These are phyloP conservation scores for Lepidocyrtinus sp. DNA, from an alignment of 2,888 invertebrate genomes.

Conservation along the genomic window DNA sequence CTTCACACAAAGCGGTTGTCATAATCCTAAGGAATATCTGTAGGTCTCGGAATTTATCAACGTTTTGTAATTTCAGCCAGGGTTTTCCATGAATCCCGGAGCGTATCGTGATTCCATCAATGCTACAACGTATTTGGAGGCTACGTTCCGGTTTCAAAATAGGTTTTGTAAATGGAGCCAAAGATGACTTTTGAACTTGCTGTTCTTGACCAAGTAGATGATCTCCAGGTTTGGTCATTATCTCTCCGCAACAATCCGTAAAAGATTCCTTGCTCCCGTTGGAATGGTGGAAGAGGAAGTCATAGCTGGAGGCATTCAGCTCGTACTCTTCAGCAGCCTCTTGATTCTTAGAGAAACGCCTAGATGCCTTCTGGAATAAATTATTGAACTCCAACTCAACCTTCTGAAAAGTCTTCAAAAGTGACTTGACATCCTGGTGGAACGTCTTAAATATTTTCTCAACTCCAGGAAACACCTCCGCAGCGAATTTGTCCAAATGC, in stretches of 20 bases:
- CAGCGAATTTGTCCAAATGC: background rate
- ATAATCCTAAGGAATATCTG: constrained; percentile 11
- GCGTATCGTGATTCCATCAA: constrained; percentile 36
- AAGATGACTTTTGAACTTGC: background rate
- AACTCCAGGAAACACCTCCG: background rate
- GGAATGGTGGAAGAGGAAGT: constrained; percentile 21
- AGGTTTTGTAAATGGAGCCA: no score
- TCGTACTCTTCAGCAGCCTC: constrained; percentile 22
- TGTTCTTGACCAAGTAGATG: no score
- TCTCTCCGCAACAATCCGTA: background rate
- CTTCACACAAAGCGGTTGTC: background rate
- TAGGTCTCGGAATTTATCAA: constrained; percentile 23
- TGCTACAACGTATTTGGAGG: constrained; percentile 31
- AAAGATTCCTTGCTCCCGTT: background rate
- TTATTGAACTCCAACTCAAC: constrained; percentile 10
- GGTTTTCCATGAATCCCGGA: background rate
- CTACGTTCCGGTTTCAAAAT: background rate
- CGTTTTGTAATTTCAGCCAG: constrained; percentile 37
- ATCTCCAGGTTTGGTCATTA: background rate
- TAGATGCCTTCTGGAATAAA: background rate
- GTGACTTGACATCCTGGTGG: background rate
- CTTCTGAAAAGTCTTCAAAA: constrained; percentile 15
- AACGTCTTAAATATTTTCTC: constrained; percentile 6
- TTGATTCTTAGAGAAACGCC: constrained; percentile 14
- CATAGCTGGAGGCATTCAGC: constrained; percentile 11